A percentile compares a stretch with the other conserved stretches of the same genome.
These are phyloP conservation scores for Hucho hucho DNA, from an alignment of 2,113 vertebrate species.

Conservation along the genomic window DNA sequence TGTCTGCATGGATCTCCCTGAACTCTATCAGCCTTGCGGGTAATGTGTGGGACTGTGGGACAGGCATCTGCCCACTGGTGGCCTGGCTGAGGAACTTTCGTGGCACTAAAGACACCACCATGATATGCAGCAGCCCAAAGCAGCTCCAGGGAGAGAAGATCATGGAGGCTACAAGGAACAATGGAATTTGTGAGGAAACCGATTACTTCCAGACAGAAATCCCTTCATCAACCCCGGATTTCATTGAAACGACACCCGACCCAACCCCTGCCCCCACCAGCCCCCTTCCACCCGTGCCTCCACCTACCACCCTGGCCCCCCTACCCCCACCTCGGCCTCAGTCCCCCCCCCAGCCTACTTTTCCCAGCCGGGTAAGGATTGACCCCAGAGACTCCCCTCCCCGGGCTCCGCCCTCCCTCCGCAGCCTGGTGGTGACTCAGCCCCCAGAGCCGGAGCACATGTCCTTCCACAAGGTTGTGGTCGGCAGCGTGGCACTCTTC, in stretches of 20 bases:
- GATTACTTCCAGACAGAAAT: slow-evolving; percentile 70
- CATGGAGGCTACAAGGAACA: slow-evolving; percentile 87
- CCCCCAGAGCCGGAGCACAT: slow-evolving; percentile 91
- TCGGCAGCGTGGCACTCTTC: slow-evolving; percentile 94
- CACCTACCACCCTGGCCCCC: slow-evolving; percentile 63
- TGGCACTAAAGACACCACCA: slow-evolving; percentile 94
- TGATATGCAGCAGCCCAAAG: slow-evolving; percentile 97
- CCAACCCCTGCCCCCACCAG: slow-evolving; percentile 81
- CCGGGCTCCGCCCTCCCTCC: slow-evolving; percentile 61
- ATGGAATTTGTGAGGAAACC: slow-evolving; percentile 86
- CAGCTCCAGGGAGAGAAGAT: slow-evolving; percentile 95
- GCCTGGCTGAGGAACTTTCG: slow-evolving; percentile 95
- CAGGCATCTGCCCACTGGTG: slow-evolving; percentile 91
- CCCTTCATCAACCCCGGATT: slow-evolving; percentile 64
- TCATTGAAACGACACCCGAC: slow-evolving; percentile 63
- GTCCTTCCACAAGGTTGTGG: slow-evolving; percentile 96
- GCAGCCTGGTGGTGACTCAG: slow-evolving; percentile 63
- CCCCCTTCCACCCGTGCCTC: slow-evolving; percentile 57
- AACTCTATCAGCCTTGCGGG: slow-evolving; percentile 93
- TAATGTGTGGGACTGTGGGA: slow-evolving; percentile 96
- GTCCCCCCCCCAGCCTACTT: slow-evolving; percentile 80
- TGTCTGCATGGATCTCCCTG: slow-evolving; percentile 93
- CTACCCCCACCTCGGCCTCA: slow-evolving; percentile 78
- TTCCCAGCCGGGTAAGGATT: slow-evolving; percentile 76
- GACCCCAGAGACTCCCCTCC: slow-evolving; percentile 54